Base-by-base conservation (phyloP, 2,888 invertebrate genomes). In the Polydrusus tereticollis region DNA sequence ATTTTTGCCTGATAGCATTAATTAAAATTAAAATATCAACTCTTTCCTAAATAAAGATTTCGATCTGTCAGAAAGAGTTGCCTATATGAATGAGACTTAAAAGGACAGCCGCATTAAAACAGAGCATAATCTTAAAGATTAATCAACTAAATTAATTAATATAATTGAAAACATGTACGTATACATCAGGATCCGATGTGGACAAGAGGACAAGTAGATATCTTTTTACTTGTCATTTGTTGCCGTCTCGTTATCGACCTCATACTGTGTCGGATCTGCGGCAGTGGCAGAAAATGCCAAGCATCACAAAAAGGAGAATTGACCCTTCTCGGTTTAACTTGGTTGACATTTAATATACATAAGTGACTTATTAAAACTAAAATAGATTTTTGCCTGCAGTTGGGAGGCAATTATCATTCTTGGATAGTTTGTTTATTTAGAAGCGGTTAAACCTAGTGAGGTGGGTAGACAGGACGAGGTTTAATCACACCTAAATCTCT, bases 121-220 rank as follows among this genome's bases (percentile, higher is more conserved):
- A 74, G 75, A 76, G 76, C 68, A 41, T 60, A 76, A 79, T 79
- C 77, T 74, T 36, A 18, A 50, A 78, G 76, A 77, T 78, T 77
- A 78, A 82, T 81, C 81, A 78, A 63, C 74, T 76, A 81, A 83
- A 83, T 83, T 82, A 83, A 83, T 83, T 82, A 81, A 77, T 80
- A 77, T 83, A 83, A 84, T 83, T 82, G 82, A 82, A 83, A 83
- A 80, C 84, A 83, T 80, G 78, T 78, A 73, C 84, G 83, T 80
- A 77, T 78, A 73, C 77, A 75, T 78, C 77, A 76, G 74, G 70
- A 75, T 77, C 77, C 76, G 74, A 76, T 76, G 76, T 79, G 79
- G 78, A 77, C 77, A 78, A 80, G 76, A 78, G 79, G 78, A 77
- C 77, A 78, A 79, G 76, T 78, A 78, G 80, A 81, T 82, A 80